These are phyloP conservation scores for Chelonia mydas DNA, from an alignment of 2,797 vertebrate species.

Conservation along the genomic window DNA sequence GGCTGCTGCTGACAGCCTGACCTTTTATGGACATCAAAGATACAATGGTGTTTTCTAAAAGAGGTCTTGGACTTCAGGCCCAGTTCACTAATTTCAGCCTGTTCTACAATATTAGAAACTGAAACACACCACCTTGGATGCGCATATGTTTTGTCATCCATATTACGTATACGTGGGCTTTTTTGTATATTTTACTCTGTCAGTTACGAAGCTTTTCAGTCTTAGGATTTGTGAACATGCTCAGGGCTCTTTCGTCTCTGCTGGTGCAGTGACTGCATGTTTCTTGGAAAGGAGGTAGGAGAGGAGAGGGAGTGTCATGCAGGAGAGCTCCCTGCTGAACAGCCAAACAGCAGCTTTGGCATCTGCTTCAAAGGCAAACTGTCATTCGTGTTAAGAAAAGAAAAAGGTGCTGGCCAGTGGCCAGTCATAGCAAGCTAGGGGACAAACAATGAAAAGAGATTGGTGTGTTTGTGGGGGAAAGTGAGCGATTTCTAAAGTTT, in stretches of 20 bases:
- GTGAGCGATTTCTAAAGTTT: background rate
- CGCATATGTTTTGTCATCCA: background rate
- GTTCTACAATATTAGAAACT: background rate
- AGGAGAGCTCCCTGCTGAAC: conserved; percentile 60
- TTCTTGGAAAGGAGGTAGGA: conserved; percentile 65
- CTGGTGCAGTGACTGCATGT: background rate
- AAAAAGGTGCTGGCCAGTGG: conserved; percentile 21
- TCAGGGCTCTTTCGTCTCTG: background rate
- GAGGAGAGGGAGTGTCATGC: conserved; percentile 47
- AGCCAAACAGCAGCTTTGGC: conserved; percentile 64
- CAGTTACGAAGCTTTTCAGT: conserved; percentile 30
- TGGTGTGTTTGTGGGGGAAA: background rate
- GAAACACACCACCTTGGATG: rapidly evolving
- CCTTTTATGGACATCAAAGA: background rate
- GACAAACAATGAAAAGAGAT: conserved; percentile 39
- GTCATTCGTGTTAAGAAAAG: conserved; percentile 54
- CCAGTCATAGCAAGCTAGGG: conserved; percentile 51
- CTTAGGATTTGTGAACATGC: background rate
- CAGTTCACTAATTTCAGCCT: background rate
- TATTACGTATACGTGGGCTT: background rate
- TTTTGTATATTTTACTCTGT: background rate
- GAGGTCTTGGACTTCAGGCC: background rate
- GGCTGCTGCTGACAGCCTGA: rapidly evolving
- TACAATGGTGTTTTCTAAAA: background rate
- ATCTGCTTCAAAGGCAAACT: conserved; percentile 48